Evolutionary conservation across 2,888 invertebrate genomes (phyloP), one percentile per base, ranked within the genome.

Genomic region (Mellilla xanthometata): DNA sequence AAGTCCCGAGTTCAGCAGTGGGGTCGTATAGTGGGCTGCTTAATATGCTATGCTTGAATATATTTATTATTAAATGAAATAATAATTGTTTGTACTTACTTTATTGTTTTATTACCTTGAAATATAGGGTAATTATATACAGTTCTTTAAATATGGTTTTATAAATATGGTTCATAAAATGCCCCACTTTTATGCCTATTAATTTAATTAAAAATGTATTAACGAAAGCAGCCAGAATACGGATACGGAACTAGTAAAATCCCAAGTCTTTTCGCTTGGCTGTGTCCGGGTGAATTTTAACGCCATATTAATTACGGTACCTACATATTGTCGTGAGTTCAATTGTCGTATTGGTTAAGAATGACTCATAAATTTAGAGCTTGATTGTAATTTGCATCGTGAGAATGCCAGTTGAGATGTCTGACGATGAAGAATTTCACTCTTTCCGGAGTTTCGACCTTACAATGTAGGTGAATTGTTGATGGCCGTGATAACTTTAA

Each of bases 391-490:
- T 52, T 56, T 44, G 40, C 39, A 39, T 48, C 68, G 69, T 70
- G 72, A 68, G 73, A 68, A 62, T 40, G 41, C 43, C 47, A 33
- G 34, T 44, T 42, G 44, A 49, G 44, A 40, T 40, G 44, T 46
- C 44, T 47, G 53, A 38, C 63, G 62, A 60, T 64, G 58, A 62
- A 65, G 68, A 70, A 74, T 76, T 70, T 65, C 46, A 56, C 54
- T 58, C 54, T 66, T 72, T 76, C 76, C 76, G 75, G 70, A 62
- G 53, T 47, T 42, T 38, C 15, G 41, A 6, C 44, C 40, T 36
- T 39, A 43, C 50, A 52, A 41, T 33, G 32, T 36, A 38, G 38
- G 36, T 41, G 23, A 48, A 19, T 57, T 52, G 51, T 46, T 53
- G 52, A 51, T 35, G 49, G 11, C 41, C 33, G 38, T 39, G 38